Percentiles rank a stretch among this genome's conserved stretches.
Conservation (phyloP, 2,888 invertebrate species). For the Cryptocephalus primarius region DNA sequence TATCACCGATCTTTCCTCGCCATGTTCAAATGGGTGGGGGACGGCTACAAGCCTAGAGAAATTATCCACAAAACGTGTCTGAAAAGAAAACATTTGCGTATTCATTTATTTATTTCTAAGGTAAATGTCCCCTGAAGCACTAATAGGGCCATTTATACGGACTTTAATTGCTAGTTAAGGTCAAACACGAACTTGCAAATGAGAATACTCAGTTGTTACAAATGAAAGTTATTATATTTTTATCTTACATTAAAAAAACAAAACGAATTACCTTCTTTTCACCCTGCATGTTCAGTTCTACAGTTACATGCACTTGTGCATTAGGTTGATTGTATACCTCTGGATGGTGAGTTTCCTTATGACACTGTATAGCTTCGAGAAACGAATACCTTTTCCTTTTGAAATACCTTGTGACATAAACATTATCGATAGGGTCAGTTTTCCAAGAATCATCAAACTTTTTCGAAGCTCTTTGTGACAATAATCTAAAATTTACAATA, state of each 20-base stretch:
- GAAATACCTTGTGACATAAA: constrained; percentile 47
- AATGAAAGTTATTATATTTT: no score
- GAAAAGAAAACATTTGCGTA: constrained; percentile 18
- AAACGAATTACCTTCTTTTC: constrained; percentile 46
- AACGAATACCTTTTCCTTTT: constrained; percentile 54
- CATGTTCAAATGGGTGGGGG: constrained; percentile 59
- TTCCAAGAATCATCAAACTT: constrained; percentile 50
- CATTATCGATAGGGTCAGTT: constrained; percentile 50
- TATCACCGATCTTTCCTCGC: constrained; percentile 56
- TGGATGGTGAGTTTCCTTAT: constrained; percentile 74
- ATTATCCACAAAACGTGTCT: constrained; percentile 58
- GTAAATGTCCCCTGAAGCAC: no score
- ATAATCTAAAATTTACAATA: constrained; percentile 26
- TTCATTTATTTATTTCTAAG: no score
- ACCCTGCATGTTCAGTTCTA: constrained; percentile 74
- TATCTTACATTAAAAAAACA: no score
- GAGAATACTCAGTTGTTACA: no score
- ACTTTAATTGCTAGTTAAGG: background rate
- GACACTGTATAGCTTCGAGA: constrained; percentile 63
- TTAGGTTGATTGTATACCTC: constrained; percentile 69
- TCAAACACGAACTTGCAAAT: no score
- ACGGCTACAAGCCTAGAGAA: constrained; percentile 56
- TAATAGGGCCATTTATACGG: no score
- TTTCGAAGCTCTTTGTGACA: constrained; percentile 38
- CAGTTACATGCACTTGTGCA: constrained; percentile 53